phyloP scores from a whole-genome alignment of 2,113 vertebrate species.

The Chaenogobius annularis region DNA sequence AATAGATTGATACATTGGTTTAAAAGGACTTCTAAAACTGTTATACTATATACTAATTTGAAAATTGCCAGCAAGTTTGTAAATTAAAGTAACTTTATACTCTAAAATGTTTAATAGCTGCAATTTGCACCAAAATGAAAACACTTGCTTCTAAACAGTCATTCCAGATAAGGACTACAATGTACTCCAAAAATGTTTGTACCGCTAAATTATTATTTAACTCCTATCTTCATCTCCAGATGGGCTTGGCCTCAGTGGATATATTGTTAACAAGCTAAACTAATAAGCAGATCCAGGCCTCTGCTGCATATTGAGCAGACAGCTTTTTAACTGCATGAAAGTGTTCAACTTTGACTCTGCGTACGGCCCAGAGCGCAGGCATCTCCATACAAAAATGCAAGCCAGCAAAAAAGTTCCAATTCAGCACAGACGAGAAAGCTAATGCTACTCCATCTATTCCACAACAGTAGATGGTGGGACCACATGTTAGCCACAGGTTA shows the following conservation, averaged over 20 bases:
- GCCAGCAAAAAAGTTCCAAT: slow-evolving; percentile 61
- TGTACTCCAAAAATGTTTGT: slow-evolving; percentile 43
- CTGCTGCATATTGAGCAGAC: slow-evolving; percentile 60
- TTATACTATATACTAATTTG: too few relatives aligned
- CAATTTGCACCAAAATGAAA: neutral
- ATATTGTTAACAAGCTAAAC: slow-evolving; percentile 67
- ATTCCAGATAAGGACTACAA: slow-evolving; percentile 58
- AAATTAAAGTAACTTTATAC: too few relatives aligned
- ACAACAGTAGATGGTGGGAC: slow-evolving; percentile 9
- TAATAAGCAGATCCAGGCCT: slow-evolving; percentile 62
- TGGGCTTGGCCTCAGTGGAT: slow-evolving; percentile 61
- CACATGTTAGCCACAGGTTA: slow-evolving; percentile 9
- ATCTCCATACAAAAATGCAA: slow-evolving; percentile 65
- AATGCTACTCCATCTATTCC: slow-evolving; percentile 25
- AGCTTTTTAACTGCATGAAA: slow-evolving; percentile 59
- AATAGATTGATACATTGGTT: too few relatives aligned
- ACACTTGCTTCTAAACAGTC: neutral
- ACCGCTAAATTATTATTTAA: slow-evolving; percentile 58
- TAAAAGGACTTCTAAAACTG: too few relatives aligned
- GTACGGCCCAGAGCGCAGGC: slow-evolving; percentile 21
- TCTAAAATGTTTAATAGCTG: neutral
- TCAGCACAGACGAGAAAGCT: slow-evolving; percentile 44
- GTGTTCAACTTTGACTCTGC: slow-evolving; percentile 57
- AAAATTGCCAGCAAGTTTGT: too few relatives aligned
- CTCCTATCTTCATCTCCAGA: slow-evolving; percentile 67